Evolutionary conservation across 2,113 vertebrate species (phyloP), one percentile per base, ranked within the genome.

Genomic region (Phyllopteryx taeniolatus): DNA sequence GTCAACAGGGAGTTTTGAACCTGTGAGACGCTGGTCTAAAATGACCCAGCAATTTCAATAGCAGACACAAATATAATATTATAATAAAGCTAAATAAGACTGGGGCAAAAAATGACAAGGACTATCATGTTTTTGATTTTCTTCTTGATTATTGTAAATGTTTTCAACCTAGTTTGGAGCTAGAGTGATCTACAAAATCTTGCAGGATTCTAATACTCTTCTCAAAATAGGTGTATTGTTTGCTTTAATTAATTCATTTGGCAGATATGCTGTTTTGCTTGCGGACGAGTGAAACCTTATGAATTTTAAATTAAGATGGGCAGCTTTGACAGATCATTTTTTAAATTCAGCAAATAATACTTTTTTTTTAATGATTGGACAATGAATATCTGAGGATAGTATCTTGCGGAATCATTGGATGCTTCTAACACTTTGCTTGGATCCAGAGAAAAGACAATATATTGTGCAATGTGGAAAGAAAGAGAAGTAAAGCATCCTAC

Each of bases 401-500:
- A 69, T 80, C 61, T 72, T 74, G 49, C 62, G 67, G 71, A 71
- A 62, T 73, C 12, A 39, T 46, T 46, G 42, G 61, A 82, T 63
- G 44, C 71, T 78, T 86, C 71, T 56, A 70, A 78, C 67, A 65
- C 76, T 76, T 77, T 31, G 19, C 67, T 67, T 59, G 70, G 77
- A 87, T 89, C 75, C 75, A 47, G 69, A 86, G 59, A 42, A 75
- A 84, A 88, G 76, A 87, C 88, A 86, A 86, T 86, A 69, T 82
- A 59, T 68, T 80, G 69, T 4, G 44, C 78, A 79, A 85, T 83
- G 80, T 85, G 76, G 78, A 46, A 47, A 46, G 85, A 86, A 85
- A 88, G 78, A 86, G 82, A 91, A 91, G 76, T 86, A 80, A 89
- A 89, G 85, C 85, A 79, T 90, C 79, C 83, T 72, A 82, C 86